Conservation (phyloP, 2,797 vertebrate genomes). For the Arnoldichthys spilopterus region DNA sequence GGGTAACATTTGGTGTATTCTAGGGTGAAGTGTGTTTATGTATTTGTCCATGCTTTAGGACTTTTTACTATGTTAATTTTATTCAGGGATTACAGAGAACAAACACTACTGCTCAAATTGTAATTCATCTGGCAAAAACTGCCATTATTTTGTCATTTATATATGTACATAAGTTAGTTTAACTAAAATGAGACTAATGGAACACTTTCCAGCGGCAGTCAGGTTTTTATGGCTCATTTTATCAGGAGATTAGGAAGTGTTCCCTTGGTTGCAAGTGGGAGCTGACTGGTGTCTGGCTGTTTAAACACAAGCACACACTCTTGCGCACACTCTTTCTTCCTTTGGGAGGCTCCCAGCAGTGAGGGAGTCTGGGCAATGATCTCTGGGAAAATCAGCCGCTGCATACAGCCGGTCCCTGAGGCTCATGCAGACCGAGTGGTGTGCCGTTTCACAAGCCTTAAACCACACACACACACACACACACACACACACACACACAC, state of each 20-base stretch:
- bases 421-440: slow-evolving; percentile 84
- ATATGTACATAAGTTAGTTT: background rate
- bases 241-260: slow-evolving; percentile 80
- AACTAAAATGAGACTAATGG: slow-evolving; percentile 66
- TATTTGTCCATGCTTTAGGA: too few relatives aligned
- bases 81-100: too few relatives aligned
- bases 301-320: slow-evolving; percentile 72
- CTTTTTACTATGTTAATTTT: too few relatives aligned
- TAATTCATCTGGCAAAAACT: background rate
- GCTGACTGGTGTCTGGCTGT: slow-evolving; percentile 77
- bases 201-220: slow-evolving; percentile 67
- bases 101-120: too few relatives aligned
- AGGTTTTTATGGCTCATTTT: slow-evolving; percentile 78
- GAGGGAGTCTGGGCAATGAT: slow-evolving; percentile 77
- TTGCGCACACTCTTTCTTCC: slow-evolving; percentile 74
- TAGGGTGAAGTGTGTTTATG: too few relatives aligned
- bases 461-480: slow-evolving; percentile 32
- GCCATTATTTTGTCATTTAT: background rate
- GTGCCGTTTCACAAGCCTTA: slow-evolving; percentile 57
- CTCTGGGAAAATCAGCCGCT: slow-evolving; percentile 62
- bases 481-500: background rate
- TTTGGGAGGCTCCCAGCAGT: slow-evolving; percentile 77
- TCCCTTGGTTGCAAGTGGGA: slow-evolving; percentile 73
- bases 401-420: slow-evolving; percentile 80
- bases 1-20: too few relatives aligned